phyloP scores from a whole-genome alignment of 1,140 invertebrate genomes.

The Drosophila melanogaster region Release_6_plus_ISO1_MT NC_004354.4:16129501-16130000 shows the following conservation, averaged over 20 bases:
- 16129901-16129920: conserved; percentile 77
- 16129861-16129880: conserved; percentile 19
- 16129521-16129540: no score
- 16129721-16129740: neutral
- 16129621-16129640: no score
- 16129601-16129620: no score
- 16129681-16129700: no score
- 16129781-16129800: conserved; percentile 68
- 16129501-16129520: no score
- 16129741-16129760: conserved; percentile 1
- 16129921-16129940: conserved; percentile 54
- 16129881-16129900: conserved; percentile 67
- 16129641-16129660: no score
- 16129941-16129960: conserved; percentile 16
- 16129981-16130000: neutral
- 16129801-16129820: conserved; percentile 75
- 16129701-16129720: neutral
- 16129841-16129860: conserved; percentile 39
- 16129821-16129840: conserved; percentile 80
- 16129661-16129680: no score
- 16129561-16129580: no score
- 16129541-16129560: no score
- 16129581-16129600: no score
- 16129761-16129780: conserved; percentile 27
- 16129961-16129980: conserved; percentile 4